phyloP scores from a whole-genome alignment of 2,113 vertebrate species.

The Vulpes lagopus region DNA sequence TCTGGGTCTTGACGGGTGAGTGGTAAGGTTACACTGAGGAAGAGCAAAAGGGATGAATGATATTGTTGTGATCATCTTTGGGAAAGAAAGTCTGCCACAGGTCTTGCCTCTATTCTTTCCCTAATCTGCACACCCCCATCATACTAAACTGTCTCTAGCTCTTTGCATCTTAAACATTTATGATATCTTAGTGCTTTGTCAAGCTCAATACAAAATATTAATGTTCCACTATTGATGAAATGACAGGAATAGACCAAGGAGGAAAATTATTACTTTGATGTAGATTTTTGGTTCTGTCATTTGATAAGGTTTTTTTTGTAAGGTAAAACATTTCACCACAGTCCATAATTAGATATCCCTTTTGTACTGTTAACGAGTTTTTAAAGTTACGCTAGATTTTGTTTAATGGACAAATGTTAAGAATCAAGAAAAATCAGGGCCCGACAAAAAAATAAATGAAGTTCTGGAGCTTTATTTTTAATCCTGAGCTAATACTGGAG shows the following conservation, averaged over 20 bases:
- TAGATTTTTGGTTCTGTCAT: conserved; percentile 17
- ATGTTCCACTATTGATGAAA: neutral
- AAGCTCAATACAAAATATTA: conserved; percentile 10
- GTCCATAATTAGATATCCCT: neutral
- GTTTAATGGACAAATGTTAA: conserved; percentile 34
- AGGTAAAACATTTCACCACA: neutral
- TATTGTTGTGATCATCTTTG: neutral
- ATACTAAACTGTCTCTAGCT: conserved; percentile 5
- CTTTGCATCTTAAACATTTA: neutral
- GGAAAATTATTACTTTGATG: neutral
- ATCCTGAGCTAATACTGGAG: neutral
- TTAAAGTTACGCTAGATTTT: neutral
- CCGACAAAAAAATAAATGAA: conserved; percentile 4
- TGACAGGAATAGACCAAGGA: conserved; percentile 26
- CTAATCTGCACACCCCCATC: neutral
- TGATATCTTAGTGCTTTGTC: conserved; percentile 43
- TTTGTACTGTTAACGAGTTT: conserved; percentile 37
- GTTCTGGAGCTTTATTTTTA: conserved; percentile 29
- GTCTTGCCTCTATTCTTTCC: neutral
- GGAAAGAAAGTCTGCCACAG: neutral
- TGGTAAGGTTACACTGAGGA: neutral
- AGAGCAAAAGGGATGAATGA: neutral
- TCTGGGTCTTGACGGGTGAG: neutral
- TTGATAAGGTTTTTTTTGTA: conserved; percentile 4
- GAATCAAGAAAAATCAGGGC: conserved; percentile 5